Evolutionary conservation across 2,797 vertebrate species (phyloP).

Genomic region (Apogon hyalosoma): DNA sequence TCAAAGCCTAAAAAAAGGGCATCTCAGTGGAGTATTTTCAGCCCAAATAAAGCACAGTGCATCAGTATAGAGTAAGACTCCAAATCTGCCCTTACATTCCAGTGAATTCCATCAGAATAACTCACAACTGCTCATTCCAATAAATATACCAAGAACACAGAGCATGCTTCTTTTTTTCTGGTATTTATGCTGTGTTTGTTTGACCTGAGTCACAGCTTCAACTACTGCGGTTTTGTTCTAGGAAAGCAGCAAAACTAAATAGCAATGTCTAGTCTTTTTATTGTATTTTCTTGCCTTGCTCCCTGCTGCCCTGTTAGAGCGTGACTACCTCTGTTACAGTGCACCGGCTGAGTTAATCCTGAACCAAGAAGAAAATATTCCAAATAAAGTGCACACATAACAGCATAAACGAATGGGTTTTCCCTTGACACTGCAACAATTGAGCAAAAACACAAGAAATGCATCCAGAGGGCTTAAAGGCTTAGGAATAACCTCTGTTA

Average conservation of each 20-base stretch:
- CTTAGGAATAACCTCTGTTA: constrained; percentile 17
- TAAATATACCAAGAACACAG: neutral
- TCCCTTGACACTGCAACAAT: constrained; percentile 2
- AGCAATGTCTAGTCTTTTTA: neutral
- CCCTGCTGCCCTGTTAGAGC: constrained; percentile 12
- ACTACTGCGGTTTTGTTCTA: constrained; percentile 5
- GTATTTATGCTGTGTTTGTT: neutral
- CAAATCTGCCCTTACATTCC: neutral
- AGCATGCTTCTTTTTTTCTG: neutral
- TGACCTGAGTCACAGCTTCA: neutral
- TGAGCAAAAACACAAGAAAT: constrained; percentile 7
- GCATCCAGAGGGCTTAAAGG: constrained; percentile 13
- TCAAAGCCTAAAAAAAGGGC: too few relatives aligned
- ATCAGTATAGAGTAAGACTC: neutral
- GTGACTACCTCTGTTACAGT: constrained; percentile 1
- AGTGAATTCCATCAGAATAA: neutral
- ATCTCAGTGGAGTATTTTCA: neutral
- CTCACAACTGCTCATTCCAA: neutral
- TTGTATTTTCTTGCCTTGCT: constrained; percentile 3
- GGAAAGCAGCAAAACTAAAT: neutral
- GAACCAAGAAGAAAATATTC: constrained; percentile 31
- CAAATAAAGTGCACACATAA: constrained; percentile 33
- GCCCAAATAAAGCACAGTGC: neutral
- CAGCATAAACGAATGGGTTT: constrained; percentile 17
- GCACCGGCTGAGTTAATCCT: constrained; percentile 37